Evolutionary conservation across 2,888 invertebrate species (phyloP), one percentile per base, ranked within the genome.

Genomic region (Phaedon cochleariae): DNA sequence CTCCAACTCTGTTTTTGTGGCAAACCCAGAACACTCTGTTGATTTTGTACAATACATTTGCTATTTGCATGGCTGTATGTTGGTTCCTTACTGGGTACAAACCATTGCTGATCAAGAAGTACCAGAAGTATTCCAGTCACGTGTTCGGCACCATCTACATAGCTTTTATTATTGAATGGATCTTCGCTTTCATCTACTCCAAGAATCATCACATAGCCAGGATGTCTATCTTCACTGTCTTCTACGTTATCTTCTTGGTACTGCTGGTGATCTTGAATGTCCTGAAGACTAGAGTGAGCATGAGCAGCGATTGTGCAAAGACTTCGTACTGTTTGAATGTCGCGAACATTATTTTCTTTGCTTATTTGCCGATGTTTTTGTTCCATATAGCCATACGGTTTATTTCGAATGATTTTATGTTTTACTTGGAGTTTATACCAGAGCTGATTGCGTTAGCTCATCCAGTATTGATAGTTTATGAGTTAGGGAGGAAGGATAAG

Each of bases 401-500:
- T 10, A n/a, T 59, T 12, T 4, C 46, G 9, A 12, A 22, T 2
- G 57, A 52, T 49, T 4, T 54, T 1, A 17, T 29, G 1, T 37
- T 64, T 29, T 55, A 29, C 37, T 52, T 60, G n/a, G 65, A 60
- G 17, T 49, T 59, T 9, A 17, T 71, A 15, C 62, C 66, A 7
- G 59, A 49, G 18, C 22, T 67, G 20, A 18, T 70, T 3, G 66
- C 55, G n/a, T 20, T 62, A 9, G 41, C 51, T 15, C 61, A 65
- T 57, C 66, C 66, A 0, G 66, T 69, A 22, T 12, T 66, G 18
- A 34, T 73, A 15, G 55, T 70, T 18, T 73, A 65, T 21, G 22
- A 68, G 57, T 62, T 74, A 31, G 70, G 70, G 10, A 65, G 59
- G 48, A 45, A 12, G 17, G 66, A 73, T 54, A 74, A 74, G 45